These are phyloP conservation scores for Ascaphus truei DNA, from an alignment of 2,113 vertebrate species.

Conservation along the genomic window DNA sequence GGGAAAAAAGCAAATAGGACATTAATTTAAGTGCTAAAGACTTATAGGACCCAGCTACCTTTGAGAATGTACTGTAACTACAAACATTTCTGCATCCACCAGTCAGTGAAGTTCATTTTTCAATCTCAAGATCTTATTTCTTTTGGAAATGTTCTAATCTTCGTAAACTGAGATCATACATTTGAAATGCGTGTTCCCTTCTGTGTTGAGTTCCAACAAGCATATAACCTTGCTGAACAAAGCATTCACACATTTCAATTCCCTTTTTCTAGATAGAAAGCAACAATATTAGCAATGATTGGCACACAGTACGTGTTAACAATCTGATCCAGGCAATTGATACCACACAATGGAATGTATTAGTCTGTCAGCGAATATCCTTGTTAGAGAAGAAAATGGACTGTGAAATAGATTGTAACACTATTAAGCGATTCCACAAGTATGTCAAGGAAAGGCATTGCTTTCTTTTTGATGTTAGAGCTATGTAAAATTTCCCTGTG, in stretches of 20 bases:
- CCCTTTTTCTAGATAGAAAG: background rate
- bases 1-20: too few species aligned
- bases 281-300: background rate
- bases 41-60: background rate
- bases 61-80: background rate
- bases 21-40: background rate
- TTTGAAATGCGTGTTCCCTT: background rate
- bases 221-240: background rate
- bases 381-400: background rate
- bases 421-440: background rate
- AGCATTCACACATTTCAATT: background rate
- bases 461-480: background rate
- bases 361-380: background rate
- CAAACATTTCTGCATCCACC: background rate
- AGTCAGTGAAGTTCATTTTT: background rate
- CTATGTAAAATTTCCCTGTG: too few species aligned
- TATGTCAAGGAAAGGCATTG: background rate
- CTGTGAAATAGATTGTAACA: constrained; percentile 11
- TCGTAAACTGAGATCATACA: constrained; percentile 13
- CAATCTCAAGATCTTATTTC: background rate
- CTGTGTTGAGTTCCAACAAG: background rate
- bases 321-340: constrained; percentile 11
- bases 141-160: constrained; percentile 22
- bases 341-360: constrained; percentile 11
- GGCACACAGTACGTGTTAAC: background rate